A percentile compares a stretch with the other conserved stretches of the same genome.
Conservation (phyloP, 2,113 vertebrate species). For the Agapornis roseicollis region DNA sequence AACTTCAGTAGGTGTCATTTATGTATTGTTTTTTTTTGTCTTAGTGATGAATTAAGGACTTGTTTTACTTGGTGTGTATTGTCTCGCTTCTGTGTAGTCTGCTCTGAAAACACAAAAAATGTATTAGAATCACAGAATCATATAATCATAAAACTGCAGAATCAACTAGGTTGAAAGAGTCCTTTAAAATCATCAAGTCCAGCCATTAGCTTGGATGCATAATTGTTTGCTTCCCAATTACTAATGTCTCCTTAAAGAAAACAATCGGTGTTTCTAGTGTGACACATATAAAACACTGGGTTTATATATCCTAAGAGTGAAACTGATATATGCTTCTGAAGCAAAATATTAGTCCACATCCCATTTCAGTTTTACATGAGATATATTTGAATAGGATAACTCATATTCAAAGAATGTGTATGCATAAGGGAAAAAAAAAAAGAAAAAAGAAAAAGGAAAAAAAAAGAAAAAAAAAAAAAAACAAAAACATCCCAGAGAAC, state of each 20-base stretch:
- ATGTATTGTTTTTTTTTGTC: neutral
- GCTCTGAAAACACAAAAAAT: neutral
- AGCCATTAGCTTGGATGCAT: neutral
- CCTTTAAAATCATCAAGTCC: neutral
- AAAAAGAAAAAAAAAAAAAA: fast-evolving
- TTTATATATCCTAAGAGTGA: neutral
- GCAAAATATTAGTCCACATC: neutral
- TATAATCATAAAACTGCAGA: neutral
- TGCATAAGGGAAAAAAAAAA: neutral
- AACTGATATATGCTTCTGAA: neutral
- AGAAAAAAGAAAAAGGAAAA: too few species aligned
- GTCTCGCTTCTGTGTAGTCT: neutral
- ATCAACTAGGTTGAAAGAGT: neutral
- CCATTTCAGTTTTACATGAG: neutral
- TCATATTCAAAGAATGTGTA: neutral
- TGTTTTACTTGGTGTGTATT: neutral
- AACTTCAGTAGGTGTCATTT: neutral
- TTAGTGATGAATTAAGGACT: neutral
- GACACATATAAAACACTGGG: neutral
- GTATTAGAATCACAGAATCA: neutral
- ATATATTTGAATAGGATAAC: neutral
- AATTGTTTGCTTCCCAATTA: neutral
- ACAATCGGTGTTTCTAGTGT: neutral
- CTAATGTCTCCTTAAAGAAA: neutral
- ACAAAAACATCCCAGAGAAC: neutral